A percentile compares a stretch with the other conserved stretches of the same genome.
phyloP scores from a whole-genome alignment of 2,113 vertebrate species.

The Sinosuthora webbiana region DNA sequence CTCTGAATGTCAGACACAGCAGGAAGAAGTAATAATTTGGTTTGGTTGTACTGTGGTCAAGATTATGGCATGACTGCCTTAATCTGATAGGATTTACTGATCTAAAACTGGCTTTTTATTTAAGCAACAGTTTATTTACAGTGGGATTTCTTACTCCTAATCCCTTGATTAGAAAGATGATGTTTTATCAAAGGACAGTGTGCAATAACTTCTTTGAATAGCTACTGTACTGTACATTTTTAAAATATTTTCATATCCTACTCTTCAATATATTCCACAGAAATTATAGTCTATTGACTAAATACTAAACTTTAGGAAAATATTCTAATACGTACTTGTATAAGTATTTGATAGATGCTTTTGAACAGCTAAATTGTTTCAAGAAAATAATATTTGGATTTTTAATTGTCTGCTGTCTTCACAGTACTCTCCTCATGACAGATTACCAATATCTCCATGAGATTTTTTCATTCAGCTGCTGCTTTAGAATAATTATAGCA shows the following conservation, averaged over 20 bases:
- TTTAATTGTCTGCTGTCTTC: not conserved
- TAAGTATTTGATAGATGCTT: not conserved
- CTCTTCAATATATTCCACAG: not conserved
- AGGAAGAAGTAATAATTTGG: not conserved
- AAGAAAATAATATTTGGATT: constrained; percentile 32
- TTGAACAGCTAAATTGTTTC: constrained; percentile 1
- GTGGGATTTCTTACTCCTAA: not conserved
- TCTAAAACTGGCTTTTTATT: not conserved
- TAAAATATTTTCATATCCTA: not conserved
- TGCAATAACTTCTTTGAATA: not conserved
- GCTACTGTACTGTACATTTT: not conserved
- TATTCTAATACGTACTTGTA: not conserved
- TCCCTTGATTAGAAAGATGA: not conserved
- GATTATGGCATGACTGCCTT: not conserved
- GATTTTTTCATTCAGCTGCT: not conserved
- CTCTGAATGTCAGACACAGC: not conserved
- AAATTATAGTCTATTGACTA: not conserved
- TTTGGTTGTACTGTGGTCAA: not conserved
- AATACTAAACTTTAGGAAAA: not conserved
- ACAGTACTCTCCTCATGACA: not conserved
- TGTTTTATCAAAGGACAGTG: not conserved
- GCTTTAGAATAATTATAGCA: constrained; percentile 4
- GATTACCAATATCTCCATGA: not conserved
- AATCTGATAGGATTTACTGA: not conserved
- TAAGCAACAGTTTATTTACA: not conserved